Evolutionary conservation across 2,888 invertebrate genomes (phyloP).

Genomic region (Diaprepes abbreviatus): DNA sequence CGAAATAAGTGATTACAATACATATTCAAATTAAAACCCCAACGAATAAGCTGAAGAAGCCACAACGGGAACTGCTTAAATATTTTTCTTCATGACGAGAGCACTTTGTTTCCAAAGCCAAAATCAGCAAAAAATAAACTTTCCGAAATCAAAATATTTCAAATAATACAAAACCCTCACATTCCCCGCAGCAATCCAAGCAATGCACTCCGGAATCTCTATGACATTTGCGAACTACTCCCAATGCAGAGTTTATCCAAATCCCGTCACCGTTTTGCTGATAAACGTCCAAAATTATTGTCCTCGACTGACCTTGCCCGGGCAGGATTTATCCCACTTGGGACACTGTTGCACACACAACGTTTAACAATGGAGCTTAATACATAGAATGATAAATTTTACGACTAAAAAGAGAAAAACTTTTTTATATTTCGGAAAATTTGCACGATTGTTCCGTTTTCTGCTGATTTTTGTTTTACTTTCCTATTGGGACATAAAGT

Average conservation of each 20-base stretch:
- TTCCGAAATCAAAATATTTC: neutral
- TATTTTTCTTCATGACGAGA: too few relatives aligned
- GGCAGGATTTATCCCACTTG: neutral
- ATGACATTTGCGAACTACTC: slow-evolving; percentile 8
- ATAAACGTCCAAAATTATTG: slow-evolving; percentile 26
- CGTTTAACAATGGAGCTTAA: slow-evolving; percentile 7
- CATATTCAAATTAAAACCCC: too few relatives aligned
- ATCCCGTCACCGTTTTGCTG: slow-evolving; percentile 10
- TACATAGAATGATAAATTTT: neutral
- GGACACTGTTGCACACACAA: slow-evolving; percentile 13
- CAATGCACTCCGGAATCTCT: slow-evolving; percentile 14
- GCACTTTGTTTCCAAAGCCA: too few relatives aligned
- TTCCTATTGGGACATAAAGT: too few relatives aligned
- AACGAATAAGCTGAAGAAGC: too few relatives aligned
- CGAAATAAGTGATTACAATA: too few relatives aligned
- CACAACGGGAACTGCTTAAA: too few relatives aligned
- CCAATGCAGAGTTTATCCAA: slow-evolving; percentile 9
- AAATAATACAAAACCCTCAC: neutral
- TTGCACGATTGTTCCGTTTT: neutral
- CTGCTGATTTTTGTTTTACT: neutral
- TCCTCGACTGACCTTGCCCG: slow-evolving; percentile 7
- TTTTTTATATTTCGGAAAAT: neutral
- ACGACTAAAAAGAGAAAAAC: neutral
- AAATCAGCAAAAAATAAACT: too few relatives aligned
- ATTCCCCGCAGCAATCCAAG: neutral